Evolutionary conservation across 2,113 vertebrate genomes (phyloP), one percentile per base, ranked within the genome.

Genomic region (Coryphaenoides rupestris): DNA sequence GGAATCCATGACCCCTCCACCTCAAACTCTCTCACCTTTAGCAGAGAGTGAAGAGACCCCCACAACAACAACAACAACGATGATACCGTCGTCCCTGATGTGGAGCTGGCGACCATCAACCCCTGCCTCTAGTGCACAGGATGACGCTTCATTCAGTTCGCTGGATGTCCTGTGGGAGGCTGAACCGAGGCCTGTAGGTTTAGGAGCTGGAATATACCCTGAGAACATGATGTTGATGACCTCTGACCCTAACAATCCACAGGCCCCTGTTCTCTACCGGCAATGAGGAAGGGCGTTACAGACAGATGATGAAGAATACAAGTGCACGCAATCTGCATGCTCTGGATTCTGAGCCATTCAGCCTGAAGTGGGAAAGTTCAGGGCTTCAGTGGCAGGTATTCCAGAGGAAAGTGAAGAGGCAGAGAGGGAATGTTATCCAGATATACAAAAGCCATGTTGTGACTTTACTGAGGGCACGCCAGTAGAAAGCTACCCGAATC

Each of bases 241-340:
- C 47, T 58, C 75, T 57, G 58, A 78, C 60, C 58, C 45, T 2
- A 54, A 75, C 55, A 52, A 65, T 60, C 57, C 82, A 47, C 72
- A 70, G n/a, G 47, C 23, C 76, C 9, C 23, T 72, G 4, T 53
- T 54, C 21, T 62, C 63, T 23, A 21, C 58, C 12, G 16, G 60
- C 72, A 72, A 58, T 52, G 9, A 70, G 45, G 80, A 70, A 58
- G 79, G 70, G 10, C 54, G 66, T 50, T 23, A 46, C 9, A 74
- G 70, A 60, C 83, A 72, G 59, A 88, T 91, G 66, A 80, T 59
- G 7, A 91, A 90, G 83, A 87, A 82, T 28, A n/a, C 77, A 26
- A 91, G 79, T 0, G 74, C 88, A 62, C 83, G 81, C 19, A 86
- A 90, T 74, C 74, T 90, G 5, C 73, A 19, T n/a, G 79, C 80